Evolutionary conservation across 1,140 invertebrate genomes (phyloP), one percentile per base, ranked within the genome.

Genomic region (Drosophila pseudoobscura): DNA sequence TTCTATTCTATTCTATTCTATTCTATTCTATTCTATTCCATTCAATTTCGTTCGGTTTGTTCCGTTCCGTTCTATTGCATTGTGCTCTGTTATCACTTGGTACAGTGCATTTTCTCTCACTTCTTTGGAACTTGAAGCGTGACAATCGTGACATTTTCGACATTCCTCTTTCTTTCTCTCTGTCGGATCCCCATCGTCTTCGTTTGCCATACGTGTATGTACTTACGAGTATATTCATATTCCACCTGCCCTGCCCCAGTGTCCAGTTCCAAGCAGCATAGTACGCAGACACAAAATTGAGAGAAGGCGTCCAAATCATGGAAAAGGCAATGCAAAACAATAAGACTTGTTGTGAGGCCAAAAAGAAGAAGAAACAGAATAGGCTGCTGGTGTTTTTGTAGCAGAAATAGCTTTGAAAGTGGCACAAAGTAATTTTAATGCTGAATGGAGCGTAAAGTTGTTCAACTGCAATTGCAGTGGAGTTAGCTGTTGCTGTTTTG

Each of bases 381-480:
- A 4, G 4, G 35, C 35, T 39, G 35, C 35, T 39, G 35, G 35
- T 39, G 35, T 44, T 35, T 68, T 69, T 55, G 65, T 41, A 71
- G 44, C 41, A 80, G 60, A 76, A 80, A 80, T 77, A 73, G 78
- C 72, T 68, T 88, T 73, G 71, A 87, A 87, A 88, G 83, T 88
- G 65, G 82, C 78, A 87, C 82, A 87, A 88, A 87, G 83, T 73
- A 87, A 87, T 87, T 87, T 87, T 72, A 87, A 72, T 68, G 82
- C 83, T 87, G 82, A 87, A 87, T 87, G 83, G 83, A 87, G 82
- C 82, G 82, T 87, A 72, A 87, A 87, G 82, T 87, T 88, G 79
- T 88, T 82, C 70, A 82, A 82, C 82, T 88, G 83, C 75, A 87
- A 82, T 65, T 88, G 83, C 83, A 80, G 59, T 73, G 61, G 55